Base-by-base conservation (phyloP, 1,140 invertebrate genomes). In the Heliothis virescens region DNA sequence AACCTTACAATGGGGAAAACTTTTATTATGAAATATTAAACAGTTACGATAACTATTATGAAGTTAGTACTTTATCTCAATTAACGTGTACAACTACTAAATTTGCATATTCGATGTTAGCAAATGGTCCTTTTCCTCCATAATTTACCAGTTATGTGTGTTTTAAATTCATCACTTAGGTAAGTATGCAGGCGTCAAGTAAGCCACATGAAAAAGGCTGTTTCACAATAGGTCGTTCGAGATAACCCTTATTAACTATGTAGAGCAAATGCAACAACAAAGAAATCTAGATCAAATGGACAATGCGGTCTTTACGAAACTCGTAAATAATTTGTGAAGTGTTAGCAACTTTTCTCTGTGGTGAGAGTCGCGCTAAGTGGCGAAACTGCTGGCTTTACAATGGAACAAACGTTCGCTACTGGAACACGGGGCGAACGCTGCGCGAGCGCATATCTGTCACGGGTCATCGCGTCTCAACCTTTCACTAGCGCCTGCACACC, bases 301-400 rank as follows among this genome's bases (percentile, higher is more conserved):
- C 93, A 93, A 93, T 93, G 89, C 84, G 76, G 83, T 90, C 82
- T 91, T 93, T 93, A 92, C 90, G 89, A 92, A 92, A 93, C 90
- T 87, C 84, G 86, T 90, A 87, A 87, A 89, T 89, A 91, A 90
- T 92, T 91, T 90, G 87, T n/a, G n/a, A n/a, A n/a, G n/a, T n/a
- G 87, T 90, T 89, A 87, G 87, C 84, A 85, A 90, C 85, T 87
- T 89, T 90, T 92, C 88, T 87, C 85, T 86, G 80, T 71, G 86
- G 93, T 90, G 93, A 93, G 93, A 94, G 93, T 92, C 18, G 83
- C 87, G 88, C 83, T 93, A 92, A 94, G 85, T 93, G 92, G 89
- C 84, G 91, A 91, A 92, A 94, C 90, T 84, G 83, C 57, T 50
- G 78, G 80, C 69, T 83, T 65, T 57, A 92, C 92, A 93, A 92